Evolutionary conservation across 2,888 invertebrate genomes (phyloP).

Genomic region (Drosophila nr. perissopoda): DNA sequence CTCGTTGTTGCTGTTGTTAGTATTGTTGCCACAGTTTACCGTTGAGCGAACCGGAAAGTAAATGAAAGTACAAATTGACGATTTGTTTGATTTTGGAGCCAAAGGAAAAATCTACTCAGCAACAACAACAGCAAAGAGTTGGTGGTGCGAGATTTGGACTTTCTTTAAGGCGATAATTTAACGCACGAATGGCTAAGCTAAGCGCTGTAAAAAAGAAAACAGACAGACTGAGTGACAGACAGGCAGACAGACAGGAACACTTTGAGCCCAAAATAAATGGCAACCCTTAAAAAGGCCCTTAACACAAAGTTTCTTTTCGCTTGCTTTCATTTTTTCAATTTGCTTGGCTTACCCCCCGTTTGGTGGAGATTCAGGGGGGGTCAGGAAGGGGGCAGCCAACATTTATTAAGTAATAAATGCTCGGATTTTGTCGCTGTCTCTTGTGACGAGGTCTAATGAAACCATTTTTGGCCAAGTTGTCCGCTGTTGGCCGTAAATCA

Average conservation of each 20-base stretch:
- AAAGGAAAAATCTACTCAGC: slow-evolving; percentile 40
- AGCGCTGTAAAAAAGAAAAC: slow-evolving; percentile 57
- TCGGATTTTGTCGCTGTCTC: slow-evolving; percentile 39
- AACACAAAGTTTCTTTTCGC: slow-evolving; percentile 46
- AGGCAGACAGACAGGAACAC: slow-evolving; percentile 20
- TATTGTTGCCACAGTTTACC: slow-evolving; percentile 41
- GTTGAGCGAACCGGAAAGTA: slow-evolving; percentile 65
- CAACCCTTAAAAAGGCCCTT: slow-evolving; percentile 64
- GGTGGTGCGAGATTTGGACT: neutral
- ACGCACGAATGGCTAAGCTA: slow-evolving; percentile 73
- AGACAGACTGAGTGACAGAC: neutral
- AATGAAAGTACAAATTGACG: slow-evolving; percentile 78
- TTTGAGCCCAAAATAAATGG: slow-evolving; percentile 50
- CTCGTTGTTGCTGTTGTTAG: slow-evolving; percentile 9
- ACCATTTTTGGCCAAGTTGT: slow-evolving; percentile 24
- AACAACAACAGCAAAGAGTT: slow-evolving; percentile 5
- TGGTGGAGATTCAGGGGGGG: neutral
- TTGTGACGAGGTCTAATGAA: slow-evolving; percentile 19
- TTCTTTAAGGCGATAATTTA: slow-evolving; percentile 72
- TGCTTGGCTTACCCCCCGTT: slow-evolving; percentile 16
- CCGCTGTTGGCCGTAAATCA: slow-evolving; percentile 44
- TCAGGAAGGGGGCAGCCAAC: slow-evolving; percentile 7
- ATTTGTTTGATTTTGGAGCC: slow-evolving; percentile 76
- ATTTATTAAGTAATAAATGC: slow-evolving; percentile 77
- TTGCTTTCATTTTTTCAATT: slow-evolving; percentile 60